Percentiles rank a stretch among this genome's conserved stretches.
Evolutionary conservation across 2,888 invertebrate species (phyloP).

Genomic region (Latheticus oryzae): DNA sequence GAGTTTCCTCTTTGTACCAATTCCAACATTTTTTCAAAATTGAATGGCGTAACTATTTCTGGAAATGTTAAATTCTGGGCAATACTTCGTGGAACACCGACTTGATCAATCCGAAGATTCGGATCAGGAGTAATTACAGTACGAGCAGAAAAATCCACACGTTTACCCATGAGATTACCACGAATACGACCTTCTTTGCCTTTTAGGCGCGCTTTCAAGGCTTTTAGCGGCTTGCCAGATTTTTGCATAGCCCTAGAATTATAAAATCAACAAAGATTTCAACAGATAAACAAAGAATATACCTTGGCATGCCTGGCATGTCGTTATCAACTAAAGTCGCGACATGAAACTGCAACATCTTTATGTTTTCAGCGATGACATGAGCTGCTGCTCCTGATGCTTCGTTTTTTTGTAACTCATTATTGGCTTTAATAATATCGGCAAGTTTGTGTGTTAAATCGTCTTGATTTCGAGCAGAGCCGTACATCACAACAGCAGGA

Average conservation of each 20-base stretch:
- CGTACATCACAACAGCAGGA: constrained; percentile 99
- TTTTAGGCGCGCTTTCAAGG: constrained; percentile 94
- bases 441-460: constrained; percentile 99
- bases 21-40: constrained; percentile 96
- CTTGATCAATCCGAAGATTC: constrained; percentile 94
- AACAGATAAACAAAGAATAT: constrained; percentile 47
- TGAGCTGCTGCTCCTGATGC: constrained; percentile 97
- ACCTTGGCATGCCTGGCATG: constrained; percentile 95
- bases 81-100: constrained; percentile 97
- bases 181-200: constrained; percentile 99
- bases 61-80: constrained; percentile 99
- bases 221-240: constrained; percentile 97
- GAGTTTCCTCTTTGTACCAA: constrained; percentile 96
- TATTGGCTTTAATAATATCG: constrained; percentile 98
- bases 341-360: constrained; percentile 98
- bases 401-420: constrained; percentile 94
- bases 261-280: constrained; percentile 31
- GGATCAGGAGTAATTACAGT: constrained; percentile 99
- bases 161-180: constrained; percentile 99
- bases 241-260: constrained; percentile 93
- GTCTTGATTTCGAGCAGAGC: constrained; percentile 98
- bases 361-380: constrained; percentile 95
- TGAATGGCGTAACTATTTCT: constrained; percentile 98
- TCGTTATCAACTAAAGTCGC: constrained; percentile 99
- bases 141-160: constrained; percentile 99